A percentile compares a stretch with the other conserved stretches of the same genome.
Conservation (phyloP, 1,140 invertebrate species). For the Drosophila sulfurigaster region DNA sequence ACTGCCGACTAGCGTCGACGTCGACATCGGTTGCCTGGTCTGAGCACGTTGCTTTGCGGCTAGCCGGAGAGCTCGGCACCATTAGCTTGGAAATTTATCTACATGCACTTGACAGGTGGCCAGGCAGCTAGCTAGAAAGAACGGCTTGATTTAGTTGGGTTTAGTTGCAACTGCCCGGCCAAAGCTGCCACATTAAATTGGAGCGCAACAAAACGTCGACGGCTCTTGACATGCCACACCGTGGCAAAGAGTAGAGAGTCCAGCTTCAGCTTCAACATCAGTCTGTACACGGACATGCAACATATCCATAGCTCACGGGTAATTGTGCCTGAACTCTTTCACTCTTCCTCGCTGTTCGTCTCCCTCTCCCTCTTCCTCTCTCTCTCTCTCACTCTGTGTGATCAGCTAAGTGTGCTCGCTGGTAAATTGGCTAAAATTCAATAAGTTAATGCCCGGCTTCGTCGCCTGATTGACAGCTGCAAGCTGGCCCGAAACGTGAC, state of each 20-base stretch:
- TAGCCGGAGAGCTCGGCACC: slow-evolving; percentile 61
- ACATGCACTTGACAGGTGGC: slow-evolving; percentile 79
- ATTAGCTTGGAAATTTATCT: slow-evolving; percentile 78
- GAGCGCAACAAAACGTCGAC: slow-evolving; percentile 51
- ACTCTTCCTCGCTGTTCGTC: not conserved
- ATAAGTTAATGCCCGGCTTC: slow-evolving; percentile 71
- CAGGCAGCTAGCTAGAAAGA: slow-evolving; percentile 14
- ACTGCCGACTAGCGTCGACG: not conserved
- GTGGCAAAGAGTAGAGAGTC: not conserved
- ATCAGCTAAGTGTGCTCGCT: slow-evolving; percentile 62
- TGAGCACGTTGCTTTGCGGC: slow-evolving; percentile 54
- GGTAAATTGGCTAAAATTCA: slow-evolving; percentile 78
- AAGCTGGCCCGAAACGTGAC: slow-evolving; percentile 36
- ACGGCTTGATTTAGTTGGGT: slow-evolving; percentile 62
- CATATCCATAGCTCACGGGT: slow-evolving; percentile 56
- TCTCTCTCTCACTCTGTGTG: not conserved
- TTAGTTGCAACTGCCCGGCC: slow-evolving; percentile 14
- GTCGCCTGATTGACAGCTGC: slow-evolving; percentile 57
- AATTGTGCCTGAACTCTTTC: slow-evolving; percentile 45
- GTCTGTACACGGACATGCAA: slow-evolving; percentile 19
- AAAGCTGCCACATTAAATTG: slow-evolving; percentile 71
- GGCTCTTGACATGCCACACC: slow-evolving; percentile 58
- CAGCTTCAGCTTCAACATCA: slow-evolving; percentile 3
- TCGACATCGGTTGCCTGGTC: slow-evolving; percentile 1
- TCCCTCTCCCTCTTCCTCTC: not conserved